A percentile compares a stretch with the other conserved stretches of the same genome.
Evolutionary conservation across 2,113 vertebrate genomes (phyloP).

Genomic region (Rhizomys pruinosus): DNA sequence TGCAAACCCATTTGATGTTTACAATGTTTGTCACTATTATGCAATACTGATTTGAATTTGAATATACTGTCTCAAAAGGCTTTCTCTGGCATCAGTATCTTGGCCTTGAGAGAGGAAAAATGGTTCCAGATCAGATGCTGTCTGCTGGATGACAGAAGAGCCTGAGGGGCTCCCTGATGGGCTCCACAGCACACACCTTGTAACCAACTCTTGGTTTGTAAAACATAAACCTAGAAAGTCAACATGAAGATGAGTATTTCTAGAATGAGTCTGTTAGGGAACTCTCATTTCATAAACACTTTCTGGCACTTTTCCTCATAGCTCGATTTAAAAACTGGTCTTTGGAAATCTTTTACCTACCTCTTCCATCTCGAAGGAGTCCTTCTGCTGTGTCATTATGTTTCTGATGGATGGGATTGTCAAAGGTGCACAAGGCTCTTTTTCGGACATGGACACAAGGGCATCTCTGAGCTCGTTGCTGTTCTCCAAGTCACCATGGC

Average conservation of each 20-base stretch:
- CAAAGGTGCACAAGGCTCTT: constrained; percentile 82
- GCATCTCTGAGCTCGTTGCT: constrained; percentile 64
- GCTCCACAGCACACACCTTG: not conserved
- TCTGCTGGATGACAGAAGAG: not conserved
- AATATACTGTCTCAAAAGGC: not conserved
- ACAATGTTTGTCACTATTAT: constrained; percentile 45
- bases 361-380: constrained; percentile 99
- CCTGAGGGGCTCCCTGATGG: not conserved
- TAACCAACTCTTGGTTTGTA: not conserved
- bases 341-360: constrained; percentile 84
- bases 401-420: constrained; percentile 85
- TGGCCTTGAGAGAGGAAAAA: not conserved
- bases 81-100: constrained; percentile 36
- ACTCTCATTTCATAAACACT: constrained; percentile 6
- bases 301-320: not conserved
- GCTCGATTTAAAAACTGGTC: not conserved
- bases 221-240: not conserved
- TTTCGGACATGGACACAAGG: constrained; percentile 72
- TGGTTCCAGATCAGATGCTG: not conserved
- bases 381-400: constrained; percentile 89
- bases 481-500: constrained; percentile 63
- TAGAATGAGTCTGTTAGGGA: not conserved
- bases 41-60: constrained; percentile 24
- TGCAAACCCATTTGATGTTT: not conserved
- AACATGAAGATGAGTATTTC: not conserved